Conservation (phyloP, 2,797 vertebrate genomes). For the Gallinago solitaria region DNA sequence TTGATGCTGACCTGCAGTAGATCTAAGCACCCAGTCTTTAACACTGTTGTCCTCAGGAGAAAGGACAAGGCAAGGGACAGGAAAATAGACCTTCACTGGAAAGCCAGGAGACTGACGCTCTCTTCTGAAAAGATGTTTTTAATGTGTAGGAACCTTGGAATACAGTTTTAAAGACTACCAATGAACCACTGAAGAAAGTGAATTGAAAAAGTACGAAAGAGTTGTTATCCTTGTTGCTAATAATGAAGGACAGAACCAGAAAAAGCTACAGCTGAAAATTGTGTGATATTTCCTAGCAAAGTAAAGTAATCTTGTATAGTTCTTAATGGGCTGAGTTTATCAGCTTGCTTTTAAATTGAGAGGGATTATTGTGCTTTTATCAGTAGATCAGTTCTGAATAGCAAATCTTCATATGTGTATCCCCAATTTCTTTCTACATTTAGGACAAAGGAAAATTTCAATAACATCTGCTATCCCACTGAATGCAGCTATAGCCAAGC, state of each 20-base stretch:
- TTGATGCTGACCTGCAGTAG: background rate
- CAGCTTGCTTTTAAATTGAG: background rate
- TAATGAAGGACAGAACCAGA: background rate
- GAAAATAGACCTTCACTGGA: background rate
- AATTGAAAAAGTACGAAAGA: background rate
- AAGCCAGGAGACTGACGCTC: background rate
- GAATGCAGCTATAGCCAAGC: background rate
- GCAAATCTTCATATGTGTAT: background rate
- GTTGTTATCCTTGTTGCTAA: background rate
- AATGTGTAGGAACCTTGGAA: background rate
- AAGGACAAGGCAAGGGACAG: background rate
- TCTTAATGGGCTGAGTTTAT: background rate
- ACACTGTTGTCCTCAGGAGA: background rate
- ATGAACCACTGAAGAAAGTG: background rate
- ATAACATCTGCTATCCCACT: background rate
- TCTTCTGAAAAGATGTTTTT: background rate
- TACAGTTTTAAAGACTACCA: background rate
- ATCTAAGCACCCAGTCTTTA: background rate
- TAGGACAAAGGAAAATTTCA: background rate
- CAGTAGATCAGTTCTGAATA: background rate
- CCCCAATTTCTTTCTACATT: background rate
- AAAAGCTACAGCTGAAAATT: background rate
- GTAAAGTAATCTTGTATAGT: background rate
- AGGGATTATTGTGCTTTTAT: background rate
- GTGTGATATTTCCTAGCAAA: background rate